phyloP scores from a whole-genome alignment of 1,140 invertebrate species.

The Heliothis virescens region DNA sequence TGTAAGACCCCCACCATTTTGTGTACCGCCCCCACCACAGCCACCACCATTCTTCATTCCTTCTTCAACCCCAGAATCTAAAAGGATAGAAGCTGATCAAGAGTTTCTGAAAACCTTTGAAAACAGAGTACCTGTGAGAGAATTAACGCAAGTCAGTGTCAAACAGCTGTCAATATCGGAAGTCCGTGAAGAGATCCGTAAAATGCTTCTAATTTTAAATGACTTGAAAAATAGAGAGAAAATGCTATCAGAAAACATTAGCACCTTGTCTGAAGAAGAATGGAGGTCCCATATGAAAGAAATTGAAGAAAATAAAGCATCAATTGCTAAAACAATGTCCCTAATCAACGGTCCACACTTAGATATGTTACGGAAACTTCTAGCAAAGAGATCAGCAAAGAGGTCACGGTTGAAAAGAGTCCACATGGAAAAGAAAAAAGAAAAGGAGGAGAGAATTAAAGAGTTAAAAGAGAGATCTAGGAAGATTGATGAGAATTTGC shows the following conservation, averaged over 20 bases:
- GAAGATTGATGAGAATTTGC: constrained; percentile 88
- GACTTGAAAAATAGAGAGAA: constrained; percentile 81
- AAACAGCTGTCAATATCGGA: constrained; percentile 63
- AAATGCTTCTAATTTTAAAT: constrained; percentile 72
- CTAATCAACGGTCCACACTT: constrained; percentile 79
- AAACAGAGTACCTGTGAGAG: constrained; percentile 34
- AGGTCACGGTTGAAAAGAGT: constrained; percentile 85
- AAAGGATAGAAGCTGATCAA: constrained; percentile 61
- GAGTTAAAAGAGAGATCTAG: constrained; percentile 81
- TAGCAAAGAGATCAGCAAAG: constrained; percentile 87
- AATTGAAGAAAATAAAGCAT: constrained; percentile 81
- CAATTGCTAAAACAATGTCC: constrained; percentile 79
- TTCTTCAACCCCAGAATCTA: constrained; percentile 36
- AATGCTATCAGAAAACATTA: constrained; percentile 79
- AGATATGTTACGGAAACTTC: constrained; percentile 79
- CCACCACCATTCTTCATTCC: constrained; percentile 52
- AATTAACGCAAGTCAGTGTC: constrained; percentile 39
- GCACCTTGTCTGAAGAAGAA: constrained; percentile 81
- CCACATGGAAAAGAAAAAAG: constrained; percentile 76
- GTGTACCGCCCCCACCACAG: background rate
- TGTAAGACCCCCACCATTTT: constrained; percentile 48
- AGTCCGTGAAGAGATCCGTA: constrained; percentile 70
- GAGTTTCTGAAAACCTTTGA: constrained; percentile 74
- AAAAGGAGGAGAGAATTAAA: constrained; percentile 77
- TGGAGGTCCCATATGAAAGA: constrained; percentile 85